Evolutionary conservation across 2,113 vertebrate species (phyloP), one percentile per base, ranked within the genome.

Genomic region (Acanthisitta chloris): DNA sequence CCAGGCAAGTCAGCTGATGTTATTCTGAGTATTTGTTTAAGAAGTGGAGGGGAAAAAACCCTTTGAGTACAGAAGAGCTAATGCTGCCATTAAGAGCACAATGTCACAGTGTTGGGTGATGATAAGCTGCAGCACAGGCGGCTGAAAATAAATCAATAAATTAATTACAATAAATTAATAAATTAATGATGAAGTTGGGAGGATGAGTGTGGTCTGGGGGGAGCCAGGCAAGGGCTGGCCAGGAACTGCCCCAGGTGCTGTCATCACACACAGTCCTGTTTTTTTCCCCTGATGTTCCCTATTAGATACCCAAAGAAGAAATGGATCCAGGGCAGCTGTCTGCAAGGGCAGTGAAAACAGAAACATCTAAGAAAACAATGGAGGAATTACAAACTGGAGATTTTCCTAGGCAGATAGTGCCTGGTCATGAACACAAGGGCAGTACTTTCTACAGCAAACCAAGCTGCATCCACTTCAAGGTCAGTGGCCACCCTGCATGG

Each of bases 371-470:
- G 12, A 66, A 46, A 31, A 72, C 86, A 2, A 4, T 12, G 26
- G 83, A 95, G 48, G 77, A 76, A 86, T 94, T 97, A 28, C 96
- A 87, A 26, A 49, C 79, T 33, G 84, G 95, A 31, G 26, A 92
- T 45, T 34, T 93, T 54, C 83, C 40, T 34, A 98, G 96, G 91
- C 98, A 97, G 91, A 48, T 78, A 12, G 96, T 54, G 31, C 94
- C 96, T 9, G 97, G 95, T 43, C 97, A 21, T 62, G 98, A 98
- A 13, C 88, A 92, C 31, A 98, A 98, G 86, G 97, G 98, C 6
- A 74, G 97, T 62, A 95, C 98, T 36, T 99, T 99, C 95, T 98
- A 98, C 83, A 99, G 99, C 96, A 99, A 99, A 95, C 99, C 99
- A 31, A 97, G 98, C 23, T 84, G 97, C 84, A 84, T 99, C 84